A percentile compares a stretch with the other conserved stretches of the same genome.
Conservation (phyloP, 1,140 invertebrate species). For the Lethocerus indicus region DNA sequence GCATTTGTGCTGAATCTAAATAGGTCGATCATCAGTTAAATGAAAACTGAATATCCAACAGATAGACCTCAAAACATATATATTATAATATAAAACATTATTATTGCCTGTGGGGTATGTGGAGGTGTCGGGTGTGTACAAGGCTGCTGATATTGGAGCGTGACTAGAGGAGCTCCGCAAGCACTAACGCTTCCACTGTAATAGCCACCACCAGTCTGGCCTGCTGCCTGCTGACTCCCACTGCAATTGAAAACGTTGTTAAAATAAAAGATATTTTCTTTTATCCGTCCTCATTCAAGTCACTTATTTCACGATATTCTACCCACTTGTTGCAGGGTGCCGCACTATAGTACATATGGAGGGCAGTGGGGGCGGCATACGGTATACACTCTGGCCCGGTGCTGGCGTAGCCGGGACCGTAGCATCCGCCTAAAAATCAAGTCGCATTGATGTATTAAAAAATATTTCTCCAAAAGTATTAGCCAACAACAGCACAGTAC, state of each 20-base stretch:
- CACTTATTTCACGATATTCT: neutral
- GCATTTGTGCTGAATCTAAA: neutral
- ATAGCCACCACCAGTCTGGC: constrained; percentile 22
- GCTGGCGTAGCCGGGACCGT: constrained; percentile 1
- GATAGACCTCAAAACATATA: neutral
- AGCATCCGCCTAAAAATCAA: constrained; percentile 3
- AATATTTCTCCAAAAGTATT: no score
- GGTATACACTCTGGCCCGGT: constrained; percentile 6
- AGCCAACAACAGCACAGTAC: no score
- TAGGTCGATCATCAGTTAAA: neutral
- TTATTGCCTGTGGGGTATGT: constrained; percentile 10
- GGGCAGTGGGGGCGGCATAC: constrained; percentile 5
- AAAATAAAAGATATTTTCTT: neutral
- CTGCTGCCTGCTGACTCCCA: constrained; percentile 22
- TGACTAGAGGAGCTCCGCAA: constrained; percentile 6
- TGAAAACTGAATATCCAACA: neutral
- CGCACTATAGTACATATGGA: constrained; percentile 13
- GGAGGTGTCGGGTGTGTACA: constrained; percentile 10
- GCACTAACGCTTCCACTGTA: constrained; percentile 23
- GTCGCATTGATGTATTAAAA: no score
- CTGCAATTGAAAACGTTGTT: neutral
- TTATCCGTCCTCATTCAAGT: neutral
- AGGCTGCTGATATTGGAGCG: constrained; percentile 10
- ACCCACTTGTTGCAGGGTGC: constrained; percentile 7
- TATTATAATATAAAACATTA: no score